phyloP scores from a whole-genome alignment of 1,140 invertebrate species.

The Temnothorax curvispinosus region DNA sequence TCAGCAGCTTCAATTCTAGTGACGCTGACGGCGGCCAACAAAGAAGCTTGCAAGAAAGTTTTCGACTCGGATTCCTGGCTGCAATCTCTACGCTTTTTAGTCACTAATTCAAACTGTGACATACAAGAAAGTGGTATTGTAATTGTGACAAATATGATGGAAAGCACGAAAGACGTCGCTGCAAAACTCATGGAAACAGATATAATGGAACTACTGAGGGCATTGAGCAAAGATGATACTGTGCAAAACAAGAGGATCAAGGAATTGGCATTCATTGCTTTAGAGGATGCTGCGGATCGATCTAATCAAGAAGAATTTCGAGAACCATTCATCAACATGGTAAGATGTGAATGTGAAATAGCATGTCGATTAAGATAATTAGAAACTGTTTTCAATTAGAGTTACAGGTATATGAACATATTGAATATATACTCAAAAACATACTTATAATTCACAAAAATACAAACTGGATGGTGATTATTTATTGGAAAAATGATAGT shows the following conservation, averaged over 20 bases:
- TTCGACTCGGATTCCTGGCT: slow-evolving; percentile 91
- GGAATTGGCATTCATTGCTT: slow-evolving; percentile 89
- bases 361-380: slow-evolving; percentile 61
- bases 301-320: slow-evolving; percentile 91
- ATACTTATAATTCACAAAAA: no score
- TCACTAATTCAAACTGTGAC: slow-evolving; percentile 85
- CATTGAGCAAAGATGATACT: slow-evolving; percentile 91
- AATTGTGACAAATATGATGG: no score
- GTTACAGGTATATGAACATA: no score
- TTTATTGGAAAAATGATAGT: no score
- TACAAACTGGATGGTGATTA: no score
- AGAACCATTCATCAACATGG: no score
- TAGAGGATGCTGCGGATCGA: slow-evolving; percentile 92
- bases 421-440: no score
- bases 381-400: not conserved
- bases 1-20: slow-evolving; percentile 94
- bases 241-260: slow-evolving; percentile 87
- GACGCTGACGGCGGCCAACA: slow-evolving; percentile 92
- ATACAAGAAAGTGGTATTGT: no score
- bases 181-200: no score
- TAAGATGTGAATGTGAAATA: not conserved
- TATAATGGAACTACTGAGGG: slow-evolving; percentile 96
- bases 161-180: no score
- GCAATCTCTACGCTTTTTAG: slow-evolving; percentile 91
- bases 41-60: slow-evolving; percentile 92